A percentile compares a stretch with the other conserved stretches of the same genome.
Conservation (phyloP, 2,113 vertebrate genomes). For the Platysteira castanea region DNA sequence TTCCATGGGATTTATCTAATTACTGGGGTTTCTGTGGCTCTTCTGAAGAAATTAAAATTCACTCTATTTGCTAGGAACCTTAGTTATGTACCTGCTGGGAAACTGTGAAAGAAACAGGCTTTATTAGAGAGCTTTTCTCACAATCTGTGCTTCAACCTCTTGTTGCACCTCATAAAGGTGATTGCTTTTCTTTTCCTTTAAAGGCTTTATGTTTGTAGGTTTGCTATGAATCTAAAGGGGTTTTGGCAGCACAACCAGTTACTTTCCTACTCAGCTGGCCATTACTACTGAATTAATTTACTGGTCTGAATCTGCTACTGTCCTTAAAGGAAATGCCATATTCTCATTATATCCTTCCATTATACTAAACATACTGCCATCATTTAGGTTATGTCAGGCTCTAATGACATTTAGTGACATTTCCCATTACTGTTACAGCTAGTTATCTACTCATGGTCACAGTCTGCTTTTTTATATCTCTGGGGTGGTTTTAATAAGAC, state of each 20-base stretch:
- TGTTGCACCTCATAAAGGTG: neutral
- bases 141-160: neutral
- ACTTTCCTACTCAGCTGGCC: neutral
- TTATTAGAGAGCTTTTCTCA: neutral
- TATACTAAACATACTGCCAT: neutral
- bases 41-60: neutral
- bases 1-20: neutral
- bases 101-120: neutral
- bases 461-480: neutral
- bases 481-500: neutral
- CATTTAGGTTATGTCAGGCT: conserved; percentile 24
- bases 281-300: conserved; percentile 23
- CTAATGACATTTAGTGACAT: conserved; percentile 56
- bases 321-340: conserved; percentile 42
- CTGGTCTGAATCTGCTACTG: neutral
- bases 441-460: neutral
- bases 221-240: neutral
- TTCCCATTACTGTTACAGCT: neutral
- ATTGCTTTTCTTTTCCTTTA: neutral
- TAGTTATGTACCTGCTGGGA: neutral
- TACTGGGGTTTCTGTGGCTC: neutral
- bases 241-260: neutral
- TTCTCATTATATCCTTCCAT: conserved; percentile 16
- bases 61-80: neutral
- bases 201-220: neutral